Conservation (phyloP, 2,113 vertebrate species). For the Melanotaenia duboulayi region DNA sequence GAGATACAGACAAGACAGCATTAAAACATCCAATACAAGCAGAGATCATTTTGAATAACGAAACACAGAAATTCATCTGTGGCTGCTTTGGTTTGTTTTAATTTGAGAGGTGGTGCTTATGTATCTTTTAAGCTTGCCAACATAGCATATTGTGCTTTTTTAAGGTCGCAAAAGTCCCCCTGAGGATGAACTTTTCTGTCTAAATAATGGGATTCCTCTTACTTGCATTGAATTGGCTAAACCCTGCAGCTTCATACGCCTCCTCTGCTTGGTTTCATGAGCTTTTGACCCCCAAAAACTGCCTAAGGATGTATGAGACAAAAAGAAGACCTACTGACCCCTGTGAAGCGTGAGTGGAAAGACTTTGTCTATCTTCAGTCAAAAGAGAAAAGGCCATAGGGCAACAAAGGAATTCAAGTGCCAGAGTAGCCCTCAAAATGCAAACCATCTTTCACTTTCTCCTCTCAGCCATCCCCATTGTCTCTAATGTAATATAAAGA, state of each 20-base stretch:
- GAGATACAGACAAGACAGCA: slow-evolving; percentile 10
- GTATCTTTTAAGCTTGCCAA: not conserved
- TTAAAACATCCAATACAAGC: slow-evolving; percentile 2
- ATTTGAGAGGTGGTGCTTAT: not conserved
- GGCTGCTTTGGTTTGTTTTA: slow-evolving; percentile 5
- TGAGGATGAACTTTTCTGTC: slow-evolving; percentile 19
- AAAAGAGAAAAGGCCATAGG: slow-evolving; percentile 39
- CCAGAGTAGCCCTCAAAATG: slow-evolving; percentile 43
- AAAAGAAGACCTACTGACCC: slow-evolving; percentile 44
- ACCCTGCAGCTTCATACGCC: not conserved
- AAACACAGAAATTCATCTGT: not conserved
- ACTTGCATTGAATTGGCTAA: slow-evolving; percentile 13
- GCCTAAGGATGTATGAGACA: slow-evolving; percentile 49
- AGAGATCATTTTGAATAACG: slow-evolving; percentile 1
- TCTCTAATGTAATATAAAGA: slow-evolving; percentile 40
- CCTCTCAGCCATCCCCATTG: slow-evolving; percentile 31
- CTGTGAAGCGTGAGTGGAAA: slow-evolving; percentile 46
- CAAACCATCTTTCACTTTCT: slow-evolving; percentile 43
- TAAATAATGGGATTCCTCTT: slow-evolving; percentile 26
- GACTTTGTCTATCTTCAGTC: slow-evolving; percentile 36
- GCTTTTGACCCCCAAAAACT: slow-evolving; percentile 28
- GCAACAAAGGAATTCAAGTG: slow-evolving; percentile 36
- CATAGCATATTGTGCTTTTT: not conserved
- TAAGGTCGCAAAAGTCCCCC: slow-evolving; percentile 5
- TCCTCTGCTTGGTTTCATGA: slow-evolving; percentile 25